These are phyloP conservation scores for Mythimna lalbum DNA, from an alignment of 2,888 invertebrate species.

Conservation along the genomic window DNA sequence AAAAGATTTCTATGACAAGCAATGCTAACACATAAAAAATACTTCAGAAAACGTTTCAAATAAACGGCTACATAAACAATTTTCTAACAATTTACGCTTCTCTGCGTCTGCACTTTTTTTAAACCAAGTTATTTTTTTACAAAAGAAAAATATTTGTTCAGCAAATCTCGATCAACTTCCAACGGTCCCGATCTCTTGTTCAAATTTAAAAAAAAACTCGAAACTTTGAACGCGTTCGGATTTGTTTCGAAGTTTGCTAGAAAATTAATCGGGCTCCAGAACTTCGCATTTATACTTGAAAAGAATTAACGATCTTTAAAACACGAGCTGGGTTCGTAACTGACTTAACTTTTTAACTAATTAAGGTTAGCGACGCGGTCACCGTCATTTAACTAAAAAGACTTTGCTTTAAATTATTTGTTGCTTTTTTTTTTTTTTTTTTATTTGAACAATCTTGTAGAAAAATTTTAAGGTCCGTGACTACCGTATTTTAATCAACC, in stretches of 20 bases:
- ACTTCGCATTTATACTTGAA: conserved; percentile 71
- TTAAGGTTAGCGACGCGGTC: conserved; percentile 49
- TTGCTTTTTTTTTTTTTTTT: neutral
- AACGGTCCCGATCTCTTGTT: conserved; percentile 41
- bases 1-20: neutral
- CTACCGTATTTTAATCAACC: neutral
- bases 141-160: conserved; percentile 26
- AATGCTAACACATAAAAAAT: neutral
- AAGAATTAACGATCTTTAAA: conserved; percentile 76
- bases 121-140: neutral
- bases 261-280: conserved; percentile 74
- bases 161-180: conserved; percentile 28
- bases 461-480: neutral
- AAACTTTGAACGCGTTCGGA: conserved; percentile 62
- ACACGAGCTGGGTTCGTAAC: conserved; percentile 55
- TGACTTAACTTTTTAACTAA: conserved; percentile 63
- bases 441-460: neutral
- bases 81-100: conserved; percentile 19
- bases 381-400: conserved; percentile 25
- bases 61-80: conserved; percentile 3
- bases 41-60: neutral
- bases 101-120: conserved; percentile 12
- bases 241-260: conserved; percentile 64
- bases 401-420: neutral
- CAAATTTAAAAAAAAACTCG: conserved; percentile 54